Percentiles rank a stretch among this genome's conserved stretches.
Conservation (phyloP, 2,113 vertebrate genomes). For the Oryzias woworae region DNA sequence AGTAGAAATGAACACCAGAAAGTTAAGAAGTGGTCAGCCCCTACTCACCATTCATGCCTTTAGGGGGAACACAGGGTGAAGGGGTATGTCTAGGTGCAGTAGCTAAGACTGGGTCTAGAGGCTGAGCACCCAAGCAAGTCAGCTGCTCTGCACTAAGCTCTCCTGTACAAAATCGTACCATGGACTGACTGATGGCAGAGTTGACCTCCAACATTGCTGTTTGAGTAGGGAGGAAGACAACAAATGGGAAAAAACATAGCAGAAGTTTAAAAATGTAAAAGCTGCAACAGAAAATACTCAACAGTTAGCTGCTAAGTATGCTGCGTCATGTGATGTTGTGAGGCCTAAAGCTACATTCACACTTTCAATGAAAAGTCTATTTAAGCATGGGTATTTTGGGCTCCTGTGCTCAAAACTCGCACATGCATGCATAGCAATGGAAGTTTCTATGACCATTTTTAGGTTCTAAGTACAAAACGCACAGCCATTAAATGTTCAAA, state of each 20-base stretch:
- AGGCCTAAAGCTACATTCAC: no score
- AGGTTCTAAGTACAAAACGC: no score
- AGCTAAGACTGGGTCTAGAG: conserved; percentile 80
- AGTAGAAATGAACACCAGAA: not conserved
- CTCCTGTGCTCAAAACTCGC: no score
- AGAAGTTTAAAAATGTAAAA: not conserved
- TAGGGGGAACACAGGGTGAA: conserved; percentile 54
- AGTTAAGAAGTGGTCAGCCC: not conserved
- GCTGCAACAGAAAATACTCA: no score
- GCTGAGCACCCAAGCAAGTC: conserved; percentile 66
- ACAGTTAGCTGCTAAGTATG: no score
- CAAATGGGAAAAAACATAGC: not conserved
- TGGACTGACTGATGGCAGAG: conserved; percentile 77
- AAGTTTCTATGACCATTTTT: no score
- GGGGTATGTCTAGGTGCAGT: conserved; percentile 60
- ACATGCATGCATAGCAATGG: no score
- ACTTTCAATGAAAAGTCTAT: no score
- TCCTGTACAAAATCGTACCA: conserved; percentile 83
- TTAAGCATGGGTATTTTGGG: no score
- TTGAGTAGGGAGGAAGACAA: not conserved
- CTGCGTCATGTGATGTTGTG: no score
- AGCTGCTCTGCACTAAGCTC: conserved; percentile 64
- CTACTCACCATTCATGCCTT: conserved; percentile 85
- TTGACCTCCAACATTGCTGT: conserved; percentile 83
- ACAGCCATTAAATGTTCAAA: no score